Evolutionary conservation across 2,113 vertebrate genomes (phyloP).

Genomic region (Galbula dea): DNA sequence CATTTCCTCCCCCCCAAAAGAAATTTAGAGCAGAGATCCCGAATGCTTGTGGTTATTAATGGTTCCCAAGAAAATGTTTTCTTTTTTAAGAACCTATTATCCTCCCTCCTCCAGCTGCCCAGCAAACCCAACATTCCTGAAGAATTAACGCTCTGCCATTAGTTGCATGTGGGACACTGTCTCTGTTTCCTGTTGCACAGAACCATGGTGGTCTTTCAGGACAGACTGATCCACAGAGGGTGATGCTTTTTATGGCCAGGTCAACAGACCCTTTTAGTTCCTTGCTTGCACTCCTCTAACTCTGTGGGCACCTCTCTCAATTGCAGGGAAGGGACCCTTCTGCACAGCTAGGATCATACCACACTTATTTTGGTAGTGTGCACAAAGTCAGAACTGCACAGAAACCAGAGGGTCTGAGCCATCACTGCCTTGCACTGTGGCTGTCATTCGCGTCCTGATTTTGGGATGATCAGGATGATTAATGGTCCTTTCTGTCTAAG

Average conservation of each 20-base stretch:
- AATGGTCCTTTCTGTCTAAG: background rate
- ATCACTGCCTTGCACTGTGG: rapidly evolving
- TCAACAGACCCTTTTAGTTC: background rate
- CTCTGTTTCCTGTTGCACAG: background rate
- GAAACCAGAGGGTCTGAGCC: background rate
- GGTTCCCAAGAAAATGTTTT: slow-evolving; percentile 29
- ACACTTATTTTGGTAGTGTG: background rate
- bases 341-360: background rate
- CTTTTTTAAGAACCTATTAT: slow-evolving; percentile 21
- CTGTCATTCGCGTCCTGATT: background rate
- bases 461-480: background rate
- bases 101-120: background rate
- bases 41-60: slow-evolving; percentile 54
- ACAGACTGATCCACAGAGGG: background rate
- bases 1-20: background rate
- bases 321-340: background rate
- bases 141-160: background rate
- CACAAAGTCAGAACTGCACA: background rate
- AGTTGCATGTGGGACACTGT: background rate
- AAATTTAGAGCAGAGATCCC: background rate
- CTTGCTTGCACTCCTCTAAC: background rate
- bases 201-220: background rate
- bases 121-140: slow-evolving; percentile 11
- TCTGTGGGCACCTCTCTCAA: rapidly evolving
- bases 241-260: background rate